Percentiles rank a stretch among this genome's conserved stretches.
These are phyloP conservation scores for Poeciliopsis occidentalis DNA, from an alignment of 2,113 vertebrate genomes.

Conservation along the genomic window DNA sequence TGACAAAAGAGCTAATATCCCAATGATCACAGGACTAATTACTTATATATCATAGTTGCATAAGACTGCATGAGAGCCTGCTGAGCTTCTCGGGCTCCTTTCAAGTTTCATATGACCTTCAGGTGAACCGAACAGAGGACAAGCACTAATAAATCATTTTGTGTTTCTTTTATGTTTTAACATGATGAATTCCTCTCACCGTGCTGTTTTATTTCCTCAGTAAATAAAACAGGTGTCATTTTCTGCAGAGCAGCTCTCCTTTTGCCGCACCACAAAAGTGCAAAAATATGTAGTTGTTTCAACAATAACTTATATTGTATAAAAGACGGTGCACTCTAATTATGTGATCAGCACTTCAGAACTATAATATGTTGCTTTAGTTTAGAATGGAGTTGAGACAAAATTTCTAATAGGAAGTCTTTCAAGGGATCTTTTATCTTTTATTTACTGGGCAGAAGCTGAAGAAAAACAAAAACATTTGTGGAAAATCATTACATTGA, in stretches of 20 bases:
- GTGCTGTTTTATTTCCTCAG: neutral
- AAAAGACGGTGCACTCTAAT: neutral
- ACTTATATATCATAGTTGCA: too few relatives aligned
- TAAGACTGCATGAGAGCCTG: neutral
- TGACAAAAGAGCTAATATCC: too few relatives aligned
- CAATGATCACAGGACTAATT: neutral
- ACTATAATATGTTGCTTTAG: neutral
- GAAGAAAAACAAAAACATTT: neutral
- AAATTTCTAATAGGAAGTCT: neutral
- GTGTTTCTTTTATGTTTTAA: constrained; percentile 30
- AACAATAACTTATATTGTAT: neutral
- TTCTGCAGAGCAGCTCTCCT: neutral
- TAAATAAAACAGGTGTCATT: constrained; percentile 13
- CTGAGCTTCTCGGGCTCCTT: constrained; percentile 3
- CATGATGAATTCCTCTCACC: constrained; percentile 7
- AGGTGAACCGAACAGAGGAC: constrained; percentile 20
- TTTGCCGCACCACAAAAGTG: neutral
- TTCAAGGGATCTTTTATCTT: too few relatives aligned
- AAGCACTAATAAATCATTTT: constrained; percentile 39
- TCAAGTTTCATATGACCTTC: constrained; percentile 29
- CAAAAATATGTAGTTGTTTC: neutral
- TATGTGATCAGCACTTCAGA: neutral
- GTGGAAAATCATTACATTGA: neutral
- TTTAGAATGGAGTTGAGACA: neutral
- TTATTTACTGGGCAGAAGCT: neutral